Base-by-base conservation (phyloP, 2,797 vertebrate species). In the Sebastes oblongus region DNA sequence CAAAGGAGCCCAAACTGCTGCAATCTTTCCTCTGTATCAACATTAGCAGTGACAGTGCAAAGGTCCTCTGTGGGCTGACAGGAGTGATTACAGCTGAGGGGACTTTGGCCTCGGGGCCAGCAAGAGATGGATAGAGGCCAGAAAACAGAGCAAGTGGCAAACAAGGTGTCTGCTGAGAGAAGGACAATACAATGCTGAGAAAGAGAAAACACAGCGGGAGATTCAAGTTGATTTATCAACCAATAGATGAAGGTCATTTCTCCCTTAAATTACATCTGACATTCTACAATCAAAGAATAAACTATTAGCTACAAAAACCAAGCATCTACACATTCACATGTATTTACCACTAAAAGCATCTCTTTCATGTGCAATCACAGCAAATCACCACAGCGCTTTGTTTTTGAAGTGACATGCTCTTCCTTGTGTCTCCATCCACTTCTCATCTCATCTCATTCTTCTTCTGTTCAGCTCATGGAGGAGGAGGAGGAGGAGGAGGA, bases 51-150 rank as follows among this genome's bases (percentile, higher is more conserved):
- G 80, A 84, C 61, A 58, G 91, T 58, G 77, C 87, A 92, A 93
- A 93, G 86, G 88, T 93, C 85, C 72, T 81, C 75, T 84, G 90
- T 86, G 78, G 75, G 83, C 83, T 79, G 82, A 67, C 77, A 82
- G 83, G 70, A 86, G 72, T 78, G 85, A 92, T 90, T 91, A 87
- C 81, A 90, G 73, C 65, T 62, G 81, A 82, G 71, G 66, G 79
- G 84, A 93, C 86, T 91, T 83, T 85, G 79, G 81, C 87, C 86
- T 85, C 8, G 3, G 72, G 86, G 86, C 78, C 69, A 65, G 89
- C 61, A 74, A 71, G 82, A 88, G 70, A 80, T 77, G 77, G 84
- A 90, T 22, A 9, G 75, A 68, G 50, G 81, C 86, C 87, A 90
- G 80, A 72, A 74, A 74, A 80, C 9, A 75, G 16, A 81, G 72